Conservation (phyloP, 1,140 invertebrate genomes). For the Drosophila teissieri region DNA sequence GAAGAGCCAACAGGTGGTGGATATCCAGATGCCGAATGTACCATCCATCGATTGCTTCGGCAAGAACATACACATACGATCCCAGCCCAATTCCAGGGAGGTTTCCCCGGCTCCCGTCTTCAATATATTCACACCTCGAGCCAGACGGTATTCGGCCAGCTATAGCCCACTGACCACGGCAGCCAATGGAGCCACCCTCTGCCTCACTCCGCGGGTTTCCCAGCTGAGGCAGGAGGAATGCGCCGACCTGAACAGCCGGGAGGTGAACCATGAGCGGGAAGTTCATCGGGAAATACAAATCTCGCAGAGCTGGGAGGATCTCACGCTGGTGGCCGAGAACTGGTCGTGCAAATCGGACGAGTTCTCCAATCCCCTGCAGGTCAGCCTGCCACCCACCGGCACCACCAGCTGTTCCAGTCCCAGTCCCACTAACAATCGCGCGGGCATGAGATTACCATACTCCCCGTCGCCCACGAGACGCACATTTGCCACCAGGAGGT, state of each 20-base stretch:
- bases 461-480: slow-evolving; percentile 93
- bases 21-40: slow-evolving; percentile 37
- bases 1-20: slow-evolving; percentile 40
- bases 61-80: slow-evolving; percentile 71
- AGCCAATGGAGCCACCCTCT: slow-evolving; percentile 85
- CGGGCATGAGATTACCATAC: slow-evolving; percentile 85
- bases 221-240: slow-evolving; percentile 95
- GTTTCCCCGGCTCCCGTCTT: slow-evolving; percentile 85
- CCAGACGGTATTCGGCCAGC: slow-evolving; percentile 93
- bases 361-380: slow-evolving; percentile 85
- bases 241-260: slow-evolving; percentile 91
- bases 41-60: slow-evolving; percentile 57
- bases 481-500: slow-evolving; percentile 91
- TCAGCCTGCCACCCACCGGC: slow-evolving; percentile 59
- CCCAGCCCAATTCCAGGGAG: slow-evolving; percentile 75
- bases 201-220: slow-evolving; percentile 92
- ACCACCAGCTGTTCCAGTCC: slow-evolving; percentile 74
- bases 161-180: slow-evolving; percentile 87
- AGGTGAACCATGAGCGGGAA: slow-evolving; percentile 95
- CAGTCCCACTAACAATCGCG: slow-evolving; percentile 78
- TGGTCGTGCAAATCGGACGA: slow-evolving; percentile 86
- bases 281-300: slow-evolving; percentile 94
- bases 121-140: slow-evolving; percentile 88
- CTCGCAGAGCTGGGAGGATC: slow-evolving; percentile 95
- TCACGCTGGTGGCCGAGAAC: slow-evolving; percentile 90